phyloP scores from a whole-genome alignment of 2,797 vertebrate species.

The Enteromius argenteus region DNA sequence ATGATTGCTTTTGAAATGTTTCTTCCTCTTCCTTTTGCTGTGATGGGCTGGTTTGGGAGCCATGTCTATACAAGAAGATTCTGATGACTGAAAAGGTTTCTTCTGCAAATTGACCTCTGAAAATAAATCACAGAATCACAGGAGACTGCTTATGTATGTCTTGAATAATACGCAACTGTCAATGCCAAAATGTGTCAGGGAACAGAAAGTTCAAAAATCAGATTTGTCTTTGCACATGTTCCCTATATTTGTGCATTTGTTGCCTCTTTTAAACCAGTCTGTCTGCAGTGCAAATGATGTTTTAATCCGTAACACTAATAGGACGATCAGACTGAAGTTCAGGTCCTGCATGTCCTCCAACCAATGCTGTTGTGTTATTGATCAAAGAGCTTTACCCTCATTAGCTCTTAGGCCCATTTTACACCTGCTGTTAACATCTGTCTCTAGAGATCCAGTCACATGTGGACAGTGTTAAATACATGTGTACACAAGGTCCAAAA shows the following conservation, averaged over 20 bases:
- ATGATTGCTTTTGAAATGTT: not conserved
- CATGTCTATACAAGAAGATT: not conserved
- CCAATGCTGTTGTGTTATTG: not conserved
- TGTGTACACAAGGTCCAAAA: not conserved
- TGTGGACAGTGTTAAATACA: slow-evolving; percentile 6
- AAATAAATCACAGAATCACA: not conserved
- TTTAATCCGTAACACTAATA: not conserved
- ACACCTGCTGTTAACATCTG: slow-evolving; percentile 12
- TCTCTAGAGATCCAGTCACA: slow-evolving; percentile 15
- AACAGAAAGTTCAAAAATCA: not conserved
- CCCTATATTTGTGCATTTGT: not conserved
- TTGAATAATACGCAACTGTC: not conserved
- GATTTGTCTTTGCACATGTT: not conserved
- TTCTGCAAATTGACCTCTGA: not conserved
- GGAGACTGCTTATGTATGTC: not conserved
- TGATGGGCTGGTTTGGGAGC: not conserved
- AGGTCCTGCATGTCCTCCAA: not conserved
- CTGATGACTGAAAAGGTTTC: not conserved
- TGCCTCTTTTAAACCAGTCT: not conserved
- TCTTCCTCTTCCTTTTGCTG: not conserved
- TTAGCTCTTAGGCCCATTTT: not conserved
- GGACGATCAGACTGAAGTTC: not conserved
- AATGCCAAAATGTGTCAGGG: not conserved
- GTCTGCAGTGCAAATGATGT: not conserved
- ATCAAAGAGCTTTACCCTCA: slow-evolving; percentile 10